Conservation (phyloP, 2,797 vertebrate genomes). For the Lepilemur ruficaudatus region DNA sequence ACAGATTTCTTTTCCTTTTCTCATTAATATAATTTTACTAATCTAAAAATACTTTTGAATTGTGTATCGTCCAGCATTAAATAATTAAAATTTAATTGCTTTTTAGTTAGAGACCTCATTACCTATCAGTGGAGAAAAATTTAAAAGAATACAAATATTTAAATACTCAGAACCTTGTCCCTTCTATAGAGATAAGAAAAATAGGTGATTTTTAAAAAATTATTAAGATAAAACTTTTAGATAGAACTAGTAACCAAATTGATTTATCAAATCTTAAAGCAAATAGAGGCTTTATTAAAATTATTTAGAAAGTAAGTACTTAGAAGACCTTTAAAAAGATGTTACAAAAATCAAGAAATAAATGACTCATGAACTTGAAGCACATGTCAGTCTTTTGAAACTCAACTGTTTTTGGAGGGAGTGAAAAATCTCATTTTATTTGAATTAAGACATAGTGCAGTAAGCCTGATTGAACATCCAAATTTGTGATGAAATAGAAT, state of each 20-base stretch:
- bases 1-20: constrained; percentile 9
- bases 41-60: constrained; percentile 29
- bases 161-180: not conserved
- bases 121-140: not conserved
- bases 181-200: not conserved
- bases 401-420: not conserved
- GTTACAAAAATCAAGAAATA: not conserved
- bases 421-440: not conserved
- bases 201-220: not conserved
- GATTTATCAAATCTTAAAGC: not conserved
- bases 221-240: not conserved
- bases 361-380: not conserved
- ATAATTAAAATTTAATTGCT: not conserved
- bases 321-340: not conserved
- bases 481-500: not conserved
- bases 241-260: not conserved
- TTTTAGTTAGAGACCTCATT: constrained; percentile 28
- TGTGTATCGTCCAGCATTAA: constrained; percentile 4
- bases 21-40: constrained; percentile 42
- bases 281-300: not conserved
- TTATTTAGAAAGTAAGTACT: not conserved
- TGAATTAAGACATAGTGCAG: not conserved
- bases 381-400: not conserved
- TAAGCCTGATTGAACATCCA: not conserved
- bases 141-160: not conserved